phyloP scores from a whole-genome alignment of 2,797 vertebrate species.

The Phoeniculus purpureus region DNA sequence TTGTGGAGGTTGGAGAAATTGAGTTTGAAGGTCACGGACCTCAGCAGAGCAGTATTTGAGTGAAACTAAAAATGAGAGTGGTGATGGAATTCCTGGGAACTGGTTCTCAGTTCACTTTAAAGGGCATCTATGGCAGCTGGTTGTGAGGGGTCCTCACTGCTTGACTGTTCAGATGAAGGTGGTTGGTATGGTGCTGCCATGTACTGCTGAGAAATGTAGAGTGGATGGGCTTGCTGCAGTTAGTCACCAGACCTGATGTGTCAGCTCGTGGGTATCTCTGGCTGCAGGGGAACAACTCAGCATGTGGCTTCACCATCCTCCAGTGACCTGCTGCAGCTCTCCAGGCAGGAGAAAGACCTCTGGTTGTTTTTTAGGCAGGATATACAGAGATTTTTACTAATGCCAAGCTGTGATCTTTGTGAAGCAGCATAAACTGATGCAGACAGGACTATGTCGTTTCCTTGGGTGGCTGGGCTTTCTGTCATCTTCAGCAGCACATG shows the following conservation, averaged over 20 bases:
- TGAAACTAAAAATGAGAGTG: background rate
- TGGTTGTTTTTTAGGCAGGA: background rate
- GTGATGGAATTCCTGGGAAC: background rate
- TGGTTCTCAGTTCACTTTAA: rapidly evolving
- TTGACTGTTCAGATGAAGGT: background rate
- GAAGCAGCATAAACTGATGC: background rate
- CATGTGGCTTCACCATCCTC: background rate
- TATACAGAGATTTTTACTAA: background rate
- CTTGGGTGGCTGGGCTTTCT: background rate
- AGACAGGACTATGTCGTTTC: background rate
- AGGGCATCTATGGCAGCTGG: background rate
- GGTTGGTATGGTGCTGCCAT: background rate
- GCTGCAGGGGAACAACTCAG: background rate
- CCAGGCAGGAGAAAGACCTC: background rate
- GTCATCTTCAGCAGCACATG: background rate
- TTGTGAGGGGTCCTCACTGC: background rate
- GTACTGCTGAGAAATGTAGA: background rate
- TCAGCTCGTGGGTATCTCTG: background rate
- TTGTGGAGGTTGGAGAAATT: background rate
- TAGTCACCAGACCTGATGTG: background rate
- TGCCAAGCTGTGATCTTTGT: background rate
- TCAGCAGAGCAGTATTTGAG: background rate
- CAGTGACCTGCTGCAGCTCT: background rate
- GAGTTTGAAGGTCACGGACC: background rate
- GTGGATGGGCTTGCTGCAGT: background rate